A percentile compares a stretch with the other conserved stretches of the same genome.
Conservation (phyloP, 1,140 invertebrate species). For the Anagrus nilaparvatae region DNA sequence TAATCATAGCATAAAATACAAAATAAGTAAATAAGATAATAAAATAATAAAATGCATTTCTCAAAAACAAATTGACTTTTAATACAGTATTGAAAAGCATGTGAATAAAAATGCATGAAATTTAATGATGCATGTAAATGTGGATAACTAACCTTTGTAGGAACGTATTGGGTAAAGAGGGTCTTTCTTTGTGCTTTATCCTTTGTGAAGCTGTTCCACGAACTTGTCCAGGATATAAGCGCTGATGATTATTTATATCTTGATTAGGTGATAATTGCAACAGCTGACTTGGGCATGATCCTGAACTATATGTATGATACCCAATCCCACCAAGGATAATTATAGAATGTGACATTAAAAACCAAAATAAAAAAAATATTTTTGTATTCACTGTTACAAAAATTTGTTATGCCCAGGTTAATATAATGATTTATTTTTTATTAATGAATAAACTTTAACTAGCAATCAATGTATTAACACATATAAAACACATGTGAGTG, state of each 20-base stretch:
- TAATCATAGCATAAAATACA: no score
- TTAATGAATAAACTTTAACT: no score
- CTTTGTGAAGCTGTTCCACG: constrained; percentile 40
- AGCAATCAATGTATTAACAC: no score
- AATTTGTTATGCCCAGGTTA: no score
- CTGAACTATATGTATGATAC: constrained; percentile 66
- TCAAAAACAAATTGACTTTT: constrained; percentile 1
- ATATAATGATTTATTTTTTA: no score
- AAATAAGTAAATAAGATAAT: no score
- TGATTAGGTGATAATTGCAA: constrained; percentile 46
- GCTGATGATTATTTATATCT: constrained; percentile 35
- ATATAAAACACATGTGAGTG: no score
- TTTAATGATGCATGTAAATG: constrained; percentile 8
- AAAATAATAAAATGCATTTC: no score
- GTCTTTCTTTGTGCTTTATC: constrained; percentile 47
- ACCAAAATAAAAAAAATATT: background rate
- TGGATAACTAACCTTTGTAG: constrained; percentile 39
- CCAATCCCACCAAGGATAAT: constrained; percentile 21
- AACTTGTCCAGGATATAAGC: constrained; percentile 35
- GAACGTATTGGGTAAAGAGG: constrained; percentile 39
- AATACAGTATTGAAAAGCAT: constrained; percentile 9
- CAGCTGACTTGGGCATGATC: constrained; percentile 81
- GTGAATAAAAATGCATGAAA: background rate
- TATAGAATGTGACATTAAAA: constrained; percentile 4
- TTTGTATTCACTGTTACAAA: no score